phyloP scores from a whole-genome alignment of 2,888 invertebrate genomes.

The Timema cristinae region DNA sequence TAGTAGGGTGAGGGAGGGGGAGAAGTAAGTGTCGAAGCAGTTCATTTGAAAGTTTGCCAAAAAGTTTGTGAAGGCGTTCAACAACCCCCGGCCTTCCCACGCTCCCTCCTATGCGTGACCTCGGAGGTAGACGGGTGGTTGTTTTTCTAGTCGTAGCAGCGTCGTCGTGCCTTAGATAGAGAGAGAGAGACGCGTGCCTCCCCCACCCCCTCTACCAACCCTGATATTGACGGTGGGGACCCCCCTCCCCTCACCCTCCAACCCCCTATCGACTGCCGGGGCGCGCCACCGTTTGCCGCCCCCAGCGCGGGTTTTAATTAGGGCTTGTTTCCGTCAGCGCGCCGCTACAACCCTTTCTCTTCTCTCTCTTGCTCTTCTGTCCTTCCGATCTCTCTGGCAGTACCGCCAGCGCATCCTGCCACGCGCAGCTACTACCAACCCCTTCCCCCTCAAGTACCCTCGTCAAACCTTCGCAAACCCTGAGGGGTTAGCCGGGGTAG shows the following conservation, averaged over 20 bases:
- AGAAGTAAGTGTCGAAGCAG: too few species aligned
- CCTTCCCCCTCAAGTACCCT: too few species aligned
- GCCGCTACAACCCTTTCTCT: conserved; percentile 1
- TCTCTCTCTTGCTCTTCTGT: background rate
- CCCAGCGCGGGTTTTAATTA: conserved; percentile 23
- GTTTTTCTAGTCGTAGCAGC: background rate
- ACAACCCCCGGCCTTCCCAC: background rate
- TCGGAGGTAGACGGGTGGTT: background rate
- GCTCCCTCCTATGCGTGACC: background rate
- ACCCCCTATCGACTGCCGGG: background rate
- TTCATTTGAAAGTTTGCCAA: too few species aligned
- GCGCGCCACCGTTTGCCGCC: background rate
- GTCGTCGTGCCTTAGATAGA: background rate
- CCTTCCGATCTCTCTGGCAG: too few species aligned
- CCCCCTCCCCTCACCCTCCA: background rate
- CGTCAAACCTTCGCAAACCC: too few species aligned
- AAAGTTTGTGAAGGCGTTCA: too few species aligned
- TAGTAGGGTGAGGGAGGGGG: too few species aligned
- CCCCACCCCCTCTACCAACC: too few species aligned
- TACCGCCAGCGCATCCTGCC: too few species aligned
- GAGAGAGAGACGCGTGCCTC: background rate
- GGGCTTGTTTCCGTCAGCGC: conserved; percentile 25
- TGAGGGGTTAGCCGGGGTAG: too few species aligned
- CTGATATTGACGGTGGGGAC: too few species aligned
- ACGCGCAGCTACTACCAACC: too few species aligned